phyloP scores from a whole-genome alignment of 2,113 vertebrate species.

The Nestor notabilis region DNA sequence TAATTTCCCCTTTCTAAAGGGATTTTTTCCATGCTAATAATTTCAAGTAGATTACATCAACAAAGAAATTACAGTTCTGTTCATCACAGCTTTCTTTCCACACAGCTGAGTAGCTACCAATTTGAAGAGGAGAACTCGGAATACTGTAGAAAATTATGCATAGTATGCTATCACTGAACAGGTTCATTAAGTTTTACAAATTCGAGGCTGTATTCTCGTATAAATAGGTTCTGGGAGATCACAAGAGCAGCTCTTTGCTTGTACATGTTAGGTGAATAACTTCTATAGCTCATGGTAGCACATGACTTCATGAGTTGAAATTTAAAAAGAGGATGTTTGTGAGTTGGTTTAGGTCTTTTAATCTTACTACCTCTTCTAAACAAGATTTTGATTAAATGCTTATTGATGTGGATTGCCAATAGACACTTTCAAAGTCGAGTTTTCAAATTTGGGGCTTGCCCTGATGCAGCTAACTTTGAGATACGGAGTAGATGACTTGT shows the following conservation, averaged over 20 bases:
- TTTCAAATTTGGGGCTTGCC: not conserved
- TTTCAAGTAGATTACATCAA: not conserved
- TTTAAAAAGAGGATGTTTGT: not conserved
- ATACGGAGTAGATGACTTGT: not conserved
- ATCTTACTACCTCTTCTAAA: not conserved
- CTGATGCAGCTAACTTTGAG: not conserved
- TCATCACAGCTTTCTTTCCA: not conserved
- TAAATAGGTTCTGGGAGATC: not conserved
- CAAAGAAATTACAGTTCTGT: not conserved
- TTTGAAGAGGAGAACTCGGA: not conserved
- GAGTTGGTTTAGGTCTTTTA: not conserved
- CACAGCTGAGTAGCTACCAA: not conserved
- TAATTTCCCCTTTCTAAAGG: not conserved
- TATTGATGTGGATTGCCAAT: not conserved
- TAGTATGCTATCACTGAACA: not conserved
- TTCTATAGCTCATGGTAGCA: not conserved
- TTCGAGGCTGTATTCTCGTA: not conserved
- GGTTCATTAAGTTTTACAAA: not conserved
- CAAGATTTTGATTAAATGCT: not conserved
- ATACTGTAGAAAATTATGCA: not conserved
- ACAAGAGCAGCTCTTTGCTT: not conserved
- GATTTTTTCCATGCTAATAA: not conserved
- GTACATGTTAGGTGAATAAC: not conserved
- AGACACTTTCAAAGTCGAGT: not conserved
- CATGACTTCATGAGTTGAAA: not conserved